These are phyloP conservation scores for Staurois parvus DNA, from an alignment of 2,797 vertebrate genomes.

Conservation along the genomic window DNA sequence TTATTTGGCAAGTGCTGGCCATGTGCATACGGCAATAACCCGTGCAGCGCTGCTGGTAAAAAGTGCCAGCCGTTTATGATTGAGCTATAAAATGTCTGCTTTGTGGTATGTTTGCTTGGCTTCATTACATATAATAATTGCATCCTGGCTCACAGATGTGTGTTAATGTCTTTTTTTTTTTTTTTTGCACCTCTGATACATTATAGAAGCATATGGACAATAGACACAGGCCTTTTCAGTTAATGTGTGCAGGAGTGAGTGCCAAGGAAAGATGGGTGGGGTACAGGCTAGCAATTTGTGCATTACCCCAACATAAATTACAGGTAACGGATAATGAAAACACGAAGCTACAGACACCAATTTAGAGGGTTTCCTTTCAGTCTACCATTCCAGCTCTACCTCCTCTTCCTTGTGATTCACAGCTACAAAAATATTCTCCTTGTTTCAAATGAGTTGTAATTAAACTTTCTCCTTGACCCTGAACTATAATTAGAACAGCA, in stretches of 20 bases:
- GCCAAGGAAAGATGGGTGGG: conserved; percentile 47
- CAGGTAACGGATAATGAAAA: conserved; percentile 42
- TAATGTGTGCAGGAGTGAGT: conserved; percentile 35
- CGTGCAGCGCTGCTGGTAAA: conserved; percentile 69
- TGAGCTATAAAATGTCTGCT: conserved; percentile 71
- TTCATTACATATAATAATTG: conserved; percentile 69
- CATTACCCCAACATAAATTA: conserved; percentile 51
- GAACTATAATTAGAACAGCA: conserved; percentile 33
- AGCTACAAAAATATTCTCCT: conserved; percentile 57
- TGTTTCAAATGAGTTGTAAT: conserved; percentile 52
- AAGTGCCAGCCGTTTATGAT: conserved; percentile 68
- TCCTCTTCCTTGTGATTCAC: conserved; percentile 40
- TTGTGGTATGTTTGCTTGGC: conserved; percentile 64
- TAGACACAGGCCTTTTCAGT: conserved; percentile 57
- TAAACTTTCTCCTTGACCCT: conserved; percentile 41
- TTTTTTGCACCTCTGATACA: conserved; percentile 63
- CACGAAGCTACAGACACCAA: conserved; percentile 25
- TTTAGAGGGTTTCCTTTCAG: conserved; percentile 40
- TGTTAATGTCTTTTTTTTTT: conserved; percentile 64
- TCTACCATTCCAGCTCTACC: conserved; percentile 26
- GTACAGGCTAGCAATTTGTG: conserved; percentile 47
- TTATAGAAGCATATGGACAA: conserved; percentile 66
- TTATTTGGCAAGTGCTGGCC: conserved; percentile 60
- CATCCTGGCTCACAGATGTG: conserved; percentile 73
- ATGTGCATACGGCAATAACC: conserved; percentile 58